A percentile compares a stretch with the other conserved stretches of the same genome.
Evolutionary conservation across 2,797 vertebrate genomes (phyloP).

Genomic region (Catharus ustulatus): DNA sequence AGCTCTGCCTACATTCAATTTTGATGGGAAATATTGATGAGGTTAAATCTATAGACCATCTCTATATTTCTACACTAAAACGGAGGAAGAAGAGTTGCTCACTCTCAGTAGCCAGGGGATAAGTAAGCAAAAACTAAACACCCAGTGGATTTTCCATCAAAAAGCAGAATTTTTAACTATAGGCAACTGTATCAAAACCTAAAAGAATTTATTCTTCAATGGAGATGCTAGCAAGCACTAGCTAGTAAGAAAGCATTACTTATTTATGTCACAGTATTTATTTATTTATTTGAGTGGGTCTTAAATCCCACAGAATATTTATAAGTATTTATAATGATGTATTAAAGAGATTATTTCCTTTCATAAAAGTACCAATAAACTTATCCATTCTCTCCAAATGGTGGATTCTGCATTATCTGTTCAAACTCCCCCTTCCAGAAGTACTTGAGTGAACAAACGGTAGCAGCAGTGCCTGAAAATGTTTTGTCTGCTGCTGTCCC

Average conservation of each 20-base stretch:
- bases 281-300: constrained; percentile 91
- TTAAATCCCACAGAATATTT: constrained; percentile 79
- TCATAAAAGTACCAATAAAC: constrained; percentile 72
- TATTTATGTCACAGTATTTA: constrained; percentile 75
- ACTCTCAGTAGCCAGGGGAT: neutral
- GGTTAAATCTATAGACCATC: neutral
- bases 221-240: neutral
- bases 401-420: neutral
- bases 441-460: neutral
- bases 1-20: neutral
- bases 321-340: constrained; percentile 81
- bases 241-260: constrained; percentile 5
- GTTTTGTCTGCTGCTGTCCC: neutral
- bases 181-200: neutral
- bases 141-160: neutral
- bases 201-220: neutral
- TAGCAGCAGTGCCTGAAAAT: neutral
- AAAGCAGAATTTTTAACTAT: neutral
- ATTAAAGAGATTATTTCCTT: constrained; percentile 36
- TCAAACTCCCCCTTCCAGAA: neutral
- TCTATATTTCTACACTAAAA: neutral
- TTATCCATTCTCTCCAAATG: constrained; percentile 38
- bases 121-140: neutral
- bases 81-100: neutral
- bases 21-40: neutral